Conservation (phyloP, 2,113 vertebrate genomes). For the Hippocampus comes region DNA sequence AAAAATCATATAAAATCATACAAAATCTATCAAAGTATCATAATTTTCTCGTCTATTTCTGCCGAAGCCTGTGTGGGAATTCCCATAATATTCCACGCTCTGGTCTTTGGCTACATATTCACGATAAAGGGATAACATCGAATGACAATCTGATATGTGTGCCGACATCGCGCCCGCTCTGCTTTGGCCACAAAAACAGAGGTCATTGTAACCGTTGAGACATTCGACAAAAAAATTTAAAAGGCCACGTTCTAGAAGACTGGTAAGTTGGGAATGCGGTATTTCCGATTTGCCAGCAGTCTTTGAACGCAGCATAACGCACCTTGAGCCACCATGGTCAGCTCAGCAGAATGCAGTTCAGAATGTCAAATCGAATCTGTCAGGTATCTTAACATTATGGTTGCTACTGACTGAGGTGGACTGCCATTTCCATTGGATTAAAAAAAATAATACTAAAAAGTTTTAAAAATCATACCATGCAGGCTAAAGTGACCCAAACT, state of each 20-base stretch:
- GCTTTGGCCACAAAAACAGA: background rate
- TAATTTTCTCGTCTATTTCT: background rate
- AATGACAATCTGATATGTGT: slow-evolving; percentile 56
- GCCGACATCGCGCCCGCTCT: slow-evolving; percentile 4
- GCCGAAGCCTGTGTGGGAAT: background rate
- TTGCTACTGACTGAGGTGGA: background rate
- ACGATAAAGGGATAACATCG: slow-evolving; percentile 57
- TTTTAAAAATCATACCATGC: background rate
- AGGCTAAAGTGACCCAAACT: background rate
- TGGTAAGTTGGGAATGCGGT: background rate
- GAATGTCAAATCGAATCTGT: background rate
- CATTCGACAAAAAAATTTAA: background rate
- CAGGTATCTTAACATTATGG: background rate
- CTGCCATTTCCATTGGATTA: no score
- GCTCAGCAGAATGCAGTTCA: background rate
- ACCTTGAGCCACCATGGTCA: background rate
- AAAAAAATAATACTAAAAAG: no score
- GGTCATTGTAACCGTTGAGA: background rate
- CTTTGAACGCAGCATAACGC: background rate
- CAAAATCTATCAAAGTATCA: background rate
- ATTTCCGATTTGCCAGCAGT: background rate
- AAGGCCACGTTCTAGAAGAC: background rate
- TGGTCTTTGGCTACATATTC: slow-evolving; percentile 59
- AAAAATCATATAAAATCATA: background rate
- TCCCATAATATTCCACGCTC: slow-evolving; percentile 23